Conservation (phyloP, 2,113 vertebrate genomes). For the Thamnophis sirtalis region DNA sequence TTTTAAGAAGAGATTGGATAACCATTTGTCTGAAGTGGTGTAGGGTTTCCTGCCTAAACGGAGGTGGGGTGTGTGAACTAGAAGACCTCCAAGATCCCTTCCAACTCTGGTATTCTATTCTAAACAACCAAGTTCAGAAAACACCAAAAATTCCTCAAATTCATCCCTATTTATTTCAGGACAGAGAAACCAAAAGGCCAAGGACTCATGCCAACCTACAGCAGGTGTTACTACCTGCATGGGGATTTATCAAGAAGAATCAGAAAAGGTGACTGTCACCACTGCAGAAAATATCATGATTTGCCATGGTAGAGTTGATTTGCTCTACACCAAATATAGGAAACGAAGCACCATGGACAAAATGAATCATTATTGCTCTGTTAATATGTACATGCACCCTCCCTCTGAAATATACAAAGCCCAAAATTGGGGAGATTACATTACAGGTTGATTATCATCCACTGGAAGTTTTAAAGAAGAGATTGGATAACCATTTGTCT, state of each 20-base stretch:
- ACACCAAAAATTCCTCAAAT: not conserved
- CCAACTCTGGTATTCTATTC: too few relatives aligned
- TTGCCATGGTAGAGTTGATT: not conserved
- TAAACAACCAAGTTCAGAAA: not conserved
- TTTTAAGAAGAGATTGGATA: too few relatives aligned
- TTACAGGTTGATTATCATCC: conserved; percentile 37
- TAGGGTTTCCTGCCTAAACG: too few relatives aligned
- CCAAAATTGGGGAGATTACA: not conserved
- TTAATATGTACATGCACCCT: not conserved
- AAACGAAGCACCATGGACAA: rapidly evolving
- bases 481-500: too few relatives aligned
- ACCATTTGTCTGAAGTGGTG: too few relatives aligned
- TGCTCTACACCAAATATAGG: not conserved
- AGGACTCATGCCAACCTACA: not conserved
- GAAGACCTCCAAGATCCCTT: too few relatives aligned
- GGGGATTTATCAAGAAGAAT: not conserved
- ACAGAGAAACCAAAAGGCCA: not conserved
- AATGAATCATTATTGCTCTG: not conserved
- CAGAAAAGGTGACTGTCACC: not conserved
- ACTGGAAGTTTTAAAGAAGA: too few relatives aligned
- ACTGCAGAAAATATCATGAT: not conserved
- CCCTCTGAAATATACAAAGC: conserved; percentile 14
- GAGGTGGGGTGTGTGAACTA: too few relatives aligned
- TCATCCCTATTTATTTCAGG: not conserved
- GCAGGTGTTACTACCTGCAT: not conserved